Conservation (phyloP, 2,797 vertebrate genomes). For the Meriones psammophilus region DNA sequence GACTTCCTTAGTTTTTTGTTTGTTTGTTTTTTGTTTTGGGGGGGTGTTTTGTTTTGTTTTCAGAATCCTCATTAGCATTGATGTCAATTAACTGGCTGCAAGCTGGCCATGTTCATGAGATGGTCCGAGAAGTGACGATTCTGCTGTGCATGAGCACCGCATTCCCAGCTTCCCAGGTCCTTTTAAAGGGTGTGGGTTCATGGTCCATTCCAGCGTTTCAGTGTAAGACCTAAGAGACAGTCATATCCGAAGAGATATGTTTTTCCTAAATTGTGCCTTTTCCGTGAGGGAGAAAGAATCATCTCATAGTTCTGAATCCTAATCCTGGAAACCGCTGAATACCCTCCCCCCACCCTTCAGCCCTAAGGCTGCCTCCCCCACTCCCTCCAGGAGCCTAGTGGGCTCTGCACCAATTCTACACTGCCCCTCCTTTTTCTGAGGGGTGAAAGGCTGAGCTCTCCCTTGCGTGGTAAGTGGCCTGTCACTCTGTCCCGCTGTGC, state of each 20-base stretch:
- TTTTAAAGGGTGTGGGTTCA: not conserved
- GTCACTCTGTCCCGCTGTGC: conserved; percentile 76
- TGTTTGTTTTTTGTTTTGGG: no score
- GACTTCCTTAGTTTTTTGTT: not conserved
- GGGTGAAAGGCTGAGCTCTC: conserved; percentile 47
- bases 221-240: not conserved
- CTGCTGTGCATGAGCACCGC: not conserved
- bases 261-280: not conserved
- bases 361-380: not conserved
- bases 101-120: not conserved
- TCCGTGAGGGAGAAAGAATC: not conserved
- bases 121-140: conserved; percentile 52
- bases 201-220: not conserved
- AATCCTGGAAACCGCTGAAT: not conserved
- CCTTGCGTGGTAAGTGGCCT: conserved; percentile 26
- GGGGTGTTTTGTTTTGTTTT: not conserved
- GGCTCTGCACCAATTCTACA: conserved; percentile 3
- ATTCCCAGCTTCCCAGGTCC: not conserved
- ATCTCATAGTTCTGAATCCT: not conserved
- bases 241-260: not conserved
- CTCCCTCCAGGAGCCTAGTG: not conserved
- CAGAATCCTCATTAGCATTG: not conserved
- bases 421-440: not conserved
- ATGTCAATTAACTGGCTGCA: conserved; percentile 1
- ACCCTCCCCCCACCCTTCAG: not conserved